These are phyloP conservation scores for Phyllostomus hastatus DNA, from an alignment of 2,113 vertebrate genomes.

Conservation along the genomic window DNA sequence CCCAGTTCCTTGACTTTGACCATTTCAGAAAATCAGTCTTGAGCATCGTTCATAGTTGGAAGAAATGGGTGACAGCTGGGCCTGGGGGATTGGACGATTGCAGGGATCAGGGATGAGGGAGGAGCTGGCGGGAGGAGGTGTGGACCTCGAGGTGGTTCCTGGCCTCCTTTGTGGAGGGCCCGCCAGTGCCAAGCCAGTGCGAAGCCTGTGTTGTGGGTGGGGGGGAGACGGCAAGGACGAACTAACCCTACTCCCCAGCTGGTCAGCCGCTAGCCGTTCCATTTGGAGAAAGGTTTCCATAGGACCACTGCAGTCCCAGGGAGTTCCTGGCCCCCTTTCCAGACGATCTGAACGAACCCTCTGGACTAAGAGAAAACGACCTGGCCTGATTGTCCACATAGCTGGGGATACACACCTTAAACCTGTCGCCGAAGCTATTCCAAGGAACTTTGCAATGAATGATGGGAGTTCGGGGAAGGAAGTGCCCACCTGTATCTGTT, in stretches of 20 bases:
- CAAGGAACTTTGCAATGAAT: neutral
- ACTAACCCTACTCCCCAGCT: neutral
- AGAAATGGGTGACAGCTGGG: neutral
- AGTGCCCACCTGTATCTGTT: neutral
- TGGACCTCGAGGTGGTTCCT: neutral
- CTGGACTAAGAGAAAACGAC: neutral
- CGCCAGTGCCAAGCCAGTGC: neutral
- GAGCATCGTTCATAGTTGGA: neutral
- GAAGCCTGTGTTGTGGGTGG: neutral
- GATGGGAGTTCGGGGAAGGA: neutral
- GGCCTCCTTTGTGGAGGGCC: neutral
- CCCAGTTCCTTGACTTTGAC: neutral
- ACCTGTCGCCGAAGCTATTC: neutral
- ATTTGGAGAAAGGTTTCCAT: neutral
- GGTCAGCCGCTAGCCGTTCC: neutral
- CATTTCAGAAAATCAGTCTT: neutral
- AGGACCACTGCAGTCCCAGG: neutral
- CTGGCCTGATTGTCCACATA: neutral
- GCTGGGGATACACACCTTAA: neutral
- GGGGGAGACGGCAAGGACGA: neutral
- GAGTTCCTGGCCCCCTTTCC: neutral
- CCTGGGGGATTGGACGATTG: neutral
- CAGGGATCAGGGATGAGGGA: neutral
- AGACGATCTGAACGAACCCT: neutral
- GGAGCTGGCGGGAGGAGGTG: neutral